These are phyloP conservation scores for human DNA, from an alignment of 2,113 vertebrate species.

Conservation along the genomic window GRCh38 chr15:74386501-74387000, in stretches of 20 bases:
- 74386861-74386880: rapidly evolving
- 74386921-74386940: neutral
- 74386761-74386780: neutral
- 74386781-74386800: neutral
- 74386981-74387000: neutral
- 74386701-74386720: neutral
- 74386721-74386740: neutral
- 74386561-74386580: neutral
- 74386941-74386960: neutral
- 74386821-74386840: neutral
- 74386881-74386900: neutral
- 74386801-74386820: neutral
- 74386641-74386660: neutral
- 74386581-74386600: neutral
- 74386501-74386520: neutral
- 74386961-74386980: neutral
- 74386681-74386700: neutral
- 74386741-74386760: neutral
- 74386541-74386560: neutral
- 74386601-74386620: neutral
- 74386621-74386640: neutral
- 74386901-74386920: rapidly evolving
- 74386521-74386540: neutral
- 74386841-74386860: neutral
- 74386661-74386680: neutral